Percentiles rank a stretch among this genome's conserved stretches.
phyloP scores from a whole-genome alignment of 2,113 vertebrate genomes.

The Bambusicola thoracicus region DNA sequence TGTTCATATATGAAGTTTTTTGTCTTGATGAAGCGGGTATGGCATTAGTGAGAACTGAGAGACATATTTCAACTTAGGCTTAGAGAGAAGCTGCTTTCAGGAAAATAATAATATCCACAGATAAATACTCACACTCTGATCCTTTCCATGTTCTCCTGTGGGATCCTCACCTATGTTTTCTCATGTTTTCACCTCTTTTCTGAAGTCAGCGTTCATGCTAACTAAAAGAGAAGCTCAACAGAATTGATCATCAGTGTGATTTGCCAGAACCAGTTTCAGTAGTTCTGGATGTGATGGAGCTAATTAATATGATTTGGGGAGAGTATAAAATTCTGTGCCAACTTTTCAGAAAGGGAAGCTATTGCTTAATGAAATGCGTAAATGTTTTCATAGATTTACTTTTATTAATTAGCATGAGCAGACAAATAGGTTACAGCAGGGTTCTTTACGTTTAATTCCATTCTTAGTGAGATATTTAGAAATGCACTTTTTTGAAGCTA shows the following conservation, averaged over 20 bases:
- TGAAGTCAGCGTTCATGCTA: too few species aligned
- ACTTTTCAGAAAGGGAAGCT: background rate
- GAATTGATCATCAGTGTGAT: background rate
- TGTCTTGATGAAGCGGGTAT: background rate
- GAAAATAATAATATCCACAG: background rate
- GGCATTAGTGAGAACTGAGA: background rate
- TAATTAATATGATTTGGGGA: background rate
- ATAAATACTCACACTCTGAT: background rate
- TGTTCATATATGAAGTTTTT: background rate
- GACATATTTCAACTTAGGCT: background rate
- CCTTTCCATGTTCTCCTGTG: background rate
- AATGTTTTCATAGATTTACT: background rate
- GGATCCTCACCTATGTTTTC: background rate
- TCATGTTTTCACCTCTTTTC: background rate
- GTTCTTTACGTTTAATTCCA: background rate
- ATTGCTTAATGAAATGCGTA: background rate
- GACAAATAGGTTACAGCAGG: background rate
- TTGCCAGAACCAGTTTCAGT: too few species aligned
- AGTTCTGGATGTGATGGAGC: background rate
- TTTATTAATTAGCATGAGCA: background rate
- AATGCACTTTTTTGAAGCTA: background rate
- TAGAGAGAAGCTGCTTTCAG: background rate
- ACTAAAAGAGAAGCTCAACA: background rate
- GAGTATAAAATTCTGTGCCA: background rate
- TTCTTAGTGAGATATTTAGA: background rate